Percentiles rank a stretch among this genome's conserved stretches.
These are phyloP conservation scores for Belgica antarctica DNA, from an alignment of 2,888 invertebrate species.

Conservation along the genomic window DNA sequence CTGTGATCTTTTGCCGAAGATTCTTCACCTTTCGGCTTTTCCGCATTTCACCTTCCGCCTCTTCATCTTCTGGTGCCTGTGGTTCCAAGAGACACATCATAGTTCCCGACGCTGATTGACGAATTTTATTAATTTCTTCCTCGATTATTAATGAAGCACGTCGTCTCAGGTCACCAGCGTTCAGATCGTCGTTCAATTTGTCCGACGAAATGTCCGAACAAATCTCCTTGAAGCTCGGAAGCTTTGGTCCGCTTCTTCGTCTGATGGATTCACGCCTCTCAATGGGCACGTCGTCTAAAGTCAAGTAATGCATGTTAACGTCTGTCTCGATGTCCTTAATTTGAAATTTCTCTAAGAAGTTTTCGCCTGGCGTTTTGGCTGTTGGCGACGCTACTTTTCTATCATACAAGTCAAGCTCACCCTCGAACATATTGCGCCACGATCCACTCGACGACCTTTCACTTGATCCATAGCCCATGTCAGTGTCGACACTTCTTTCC, in stretches of 20 bases:
- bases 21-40: constrained; percentile 49
- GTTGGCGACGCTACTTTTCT: constrained; percentile 43
- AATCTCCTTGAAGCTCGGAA: constrained; percentile 59
- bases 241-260: constrained; percentile 52
- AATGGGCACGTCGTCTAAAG: constrained; percentile 48
- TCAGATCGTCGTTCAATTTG: constrained; percentile 57
- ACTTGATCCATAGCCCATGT: constrained; percentile 38
- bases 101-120: constrained; percentile 51
- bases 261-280: constrained; percentile 48
- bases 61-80: constrained; percentile 34
- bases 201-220: constrained; percentile 59
- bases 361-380: constrained; percentile 69
- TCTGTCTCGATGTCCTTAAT: constrained; percentile 61
- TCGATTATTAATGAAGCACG: constrained; percentile 60
- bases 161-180: constrained; percentile 58
- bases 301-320: constrained; percentile 47
- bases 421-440: constrained; percentile 66
- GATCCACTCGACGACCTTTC: constrained; percentile 46
- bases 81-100: constrained; percentile 45
- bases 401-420: constrained; percentile 52
- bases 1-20: constrained; percentile 47
- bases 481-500: constrained; percentile 45
- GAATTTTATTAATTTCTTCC: constrained; percentile 56
- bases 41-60: constrained; percentile 45
- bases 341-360: constrained; percentile 72